A percentile compares a stretch with the other conserved stretches of the same genome.
These are phyloP conservation scores for Trisateles emortualis DNA, from an alignment of 2,888 invertebrate species.

Conservation along the genomic window DNA sequence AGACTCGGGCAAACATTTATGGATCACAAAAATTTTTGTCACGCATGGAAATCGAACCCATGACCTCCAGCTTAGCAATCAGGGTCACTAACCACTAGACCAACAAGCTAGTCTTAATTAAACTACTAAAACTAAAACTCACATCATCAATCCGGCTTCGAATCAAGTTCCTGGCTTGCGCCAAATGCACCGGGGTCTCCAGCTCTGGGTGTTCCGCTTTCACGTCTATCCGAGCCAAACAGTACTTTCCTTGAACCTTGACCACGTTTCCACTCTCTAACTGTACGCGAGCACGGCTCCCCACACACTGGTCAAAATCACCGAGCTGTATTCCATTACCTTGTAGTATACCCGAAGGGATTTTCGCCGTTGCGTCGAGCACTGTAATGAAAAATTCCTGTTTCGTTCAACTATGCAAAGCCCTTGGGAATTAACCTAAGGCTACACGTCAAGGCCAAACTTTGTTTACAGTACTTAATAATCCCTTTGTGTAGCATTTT, in stretches of 20 bases:
- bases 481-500: slow-evolving; percentile 41
- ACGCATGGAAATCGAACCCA: too few relatives aligned
- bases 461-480: slow-evolving; percentile 34
- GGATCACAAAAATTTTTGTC: too few relatives aligned
- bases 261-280: slow-evolving; percentile 87
- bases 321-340: slow-evolving; percentile 91
- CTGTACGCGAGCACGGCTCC: slow-evolving; percentile 87
- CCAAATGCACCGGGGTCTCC: slow-evolving; percentile 88
- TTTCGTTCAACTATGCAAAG: slow-evolving; percentile 56
- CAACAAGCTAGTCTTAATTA: too few relatives aligned
- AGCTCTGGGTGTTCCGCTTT: slow-evolving; percentile 86
- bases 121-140: slow-evolving; percentile 70
- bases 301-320: slow-evolving; percentile 90
- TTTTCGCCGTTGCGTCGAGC: slow-evolving; percentile 91
- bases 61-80: too few relatives aligned
- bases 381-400: slow-evolving; percentile 85
- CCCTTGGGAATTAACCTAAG: slow-evolving; percentile 49
- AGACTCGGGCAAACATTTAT: too few relatives aligned
- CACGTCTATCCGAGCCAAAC: slow-evolving; percentile 89
- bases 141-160: slow-evolving; percentile 89
- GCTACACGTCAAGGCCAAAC: slow-evolving; percentile 35
- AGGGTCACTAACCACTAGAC: too few relatives aligned
- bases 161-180: slow-evolving; percentile 89
- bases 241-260: slow-evolving; percentile 90
- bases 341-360: slow-evolving; percentile 89